These are phyloP conservation scores for Pseudomyrmex dendroicus DNA, from an alignment of 1,140 invertebrate species.

Conservation along the genomic window DNA sequence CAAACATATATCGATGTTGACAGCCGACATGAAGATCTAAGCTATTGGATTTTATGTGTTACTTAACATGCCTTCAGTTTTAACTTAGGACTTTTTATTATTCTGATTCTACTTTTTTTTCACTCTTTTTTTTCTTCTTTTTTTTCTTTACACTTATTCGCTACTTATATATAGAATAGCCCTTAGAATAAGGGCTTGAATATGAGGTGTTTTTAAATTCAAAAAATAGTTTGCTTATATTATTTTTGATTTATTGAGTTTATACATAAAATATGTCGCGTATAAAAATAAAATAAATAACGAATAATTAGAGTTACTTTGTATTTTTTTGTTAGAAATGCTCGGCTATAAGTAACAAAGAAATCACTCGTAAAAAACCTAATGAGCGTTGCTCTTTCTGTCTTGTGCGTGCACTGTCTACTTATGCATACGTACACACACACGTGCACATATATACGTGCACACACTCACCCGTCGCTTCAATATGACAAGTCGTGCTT, in stretches of 20 bases:
- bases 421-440: background rate
- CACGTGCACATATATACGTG: background rate
- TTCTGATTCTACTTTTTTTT: too few relatives aligned
- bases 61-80: too few relatives aligned
- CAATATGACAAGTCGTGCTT: slow-evolving; percentile 42
- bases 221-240: background rate
- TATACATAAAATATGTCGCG: background rate
- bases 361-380: slow-evolving; percentile 44
- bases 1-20: too few relatives aligned
- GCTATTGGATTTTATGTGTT: too few relatives aligned
- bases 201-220: too few relatives aligned
- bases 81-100: too few relatives aligned
- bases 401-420: background rate
- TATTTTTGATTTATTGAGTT: background rate
- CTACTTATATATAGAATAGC: too few relatives aligned
- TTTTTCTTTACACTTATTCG: too few relatives aligned
- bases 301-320: slow-evolving; percentile 9
- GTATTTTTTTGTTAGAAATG: background rate
- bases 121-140: too few relatives aligned
- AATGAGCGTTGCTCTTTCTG: slow-evolving; percentile 21
- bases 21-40: too few relatives aligned
- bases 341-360: slow-evolving; percentile 30
- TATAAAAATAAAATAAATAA: background rate
- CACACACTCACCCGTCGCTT: slow-evolving; percentile 17
- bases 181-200: too few relatives aligned